Base-by-base conservation (phyloP, 2,113 vertebrate species). In the Austrofundulus limnaeus region DNA sequence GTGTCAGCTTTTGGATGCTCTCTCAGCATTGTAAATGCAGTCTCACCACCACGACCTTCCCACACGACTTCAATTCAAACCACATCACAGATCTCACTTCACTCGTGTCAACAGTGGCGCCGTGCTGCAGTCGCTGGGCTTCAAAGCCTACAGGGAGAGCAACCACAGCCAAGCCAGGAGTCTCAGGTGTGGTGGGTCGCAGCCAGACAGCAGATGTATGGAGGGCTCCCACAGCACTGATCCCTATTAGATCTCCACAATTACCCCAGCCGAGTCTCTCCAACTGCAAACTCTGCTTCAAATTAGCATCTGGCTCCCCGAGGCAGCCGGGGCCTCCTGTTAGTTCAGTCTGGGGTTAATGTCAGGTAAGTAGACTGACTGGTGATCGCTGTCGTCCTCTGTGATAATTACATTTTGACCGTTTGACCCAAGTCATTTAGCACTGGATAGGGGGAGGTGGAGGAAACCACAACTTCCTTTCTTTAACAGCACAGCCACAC, bases 381-480 rank as follows among this genome's bases (percentile, higher is more conserved):
- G 70, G 60, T 46, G 68, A 72, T 80, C 42, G 62, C 81, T 39
- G 79, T 70, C 61, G 62, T 82, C 77, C 76, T 70, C 72, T 13
- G 73, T 75, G 77, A 87, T 90, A 90, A 91, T 91, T 90, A 87
- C 64, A 65, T 63, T 86, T 74, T 90, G 87, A 90, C 90, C 69
- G 53, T 90, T 89, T 92, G 88, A 89, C 89, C 90, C 39, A 0
- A 69, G 85, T 79, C 87, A 64, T 88, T 89, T 87, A 87, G 80
- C 73, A 43, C 53, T 5, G 11, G 84, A 75, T 2, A 7, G 52
- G 16, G 19, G 72, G 46, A 16, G n/a, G 41, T 17, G 15, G 28
- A 70, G 84, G 83, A 80, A 86, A 81, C 50, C 60, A 6, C 61
- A 68, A 72, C 82, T 85, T 85, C 80, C 84, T 84, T 60, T 75